Conservation (phyloP, 2,113 vertebrate genomes). For the Melanotaenia duboulayi region DNA sequence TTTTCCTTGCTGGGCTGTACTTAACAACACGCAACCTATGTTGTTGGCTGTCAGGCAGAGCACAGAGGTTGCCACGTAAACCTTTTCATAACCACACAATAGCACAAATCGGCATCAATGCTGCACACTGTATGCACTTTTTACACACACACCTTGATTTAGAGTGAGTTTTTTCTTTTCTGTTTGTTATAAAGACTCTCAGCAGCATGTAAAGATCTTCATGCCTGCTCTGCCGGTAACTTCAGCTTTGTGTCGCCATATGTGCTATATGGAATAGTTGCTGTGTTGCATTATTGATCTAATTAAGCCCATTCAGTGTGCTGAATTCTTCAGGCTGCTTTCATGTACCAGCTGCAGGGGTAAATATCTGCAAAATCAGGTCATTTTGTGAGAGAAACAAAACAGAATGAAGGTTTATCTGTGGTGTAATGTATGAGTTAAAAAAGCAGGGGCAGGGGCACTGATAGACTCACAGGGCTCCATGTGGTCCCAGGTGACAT, state of each 20-base stretch:
- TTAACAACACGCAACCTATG: conserved; percentile 89
- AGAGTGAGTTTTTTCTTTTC: conserved; percentile 13
- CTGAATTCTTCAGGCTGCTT: conserved; percentile 83
- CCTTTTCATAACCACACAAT: conserved; percentile 8
- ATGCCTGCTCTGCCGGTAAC: conserved; percentile 94
- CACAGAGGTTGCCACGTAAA: conserved; percentile 86
- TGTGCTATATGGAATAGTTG: conserved; percentile 5
- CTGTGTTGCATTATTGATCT: conserved; percentile 44
- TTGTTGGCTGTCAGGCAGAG: conserved; percentile 86
- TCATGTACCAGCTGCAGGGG: conserved; percentile 90
- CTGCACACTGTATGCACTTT: background rate
- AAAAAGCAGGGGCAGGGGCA: conserved; percentile 21
- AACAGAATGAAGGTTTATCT: conserved; percentile 10
- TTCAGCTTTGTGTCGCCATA: conserved; percentile 43
- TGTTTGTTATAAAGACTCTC: conserved; percentile 83
- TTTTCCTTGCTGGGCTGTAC: conserved; percentile 93
- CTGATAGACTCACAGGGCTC: conserved; percentile 83
- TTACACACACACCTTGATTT: conserved; percentile 9
- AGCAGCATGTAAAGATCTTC: conserved; percentile 91
- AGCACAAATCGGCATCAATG: background rate
- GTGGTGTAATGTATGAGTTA: background rate
- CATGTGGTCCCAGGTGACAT: conserved; percentile 89
- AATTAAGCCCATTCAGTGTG: conserved; percentile 46
- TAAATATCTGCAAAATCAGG: conserved; percentile 92
- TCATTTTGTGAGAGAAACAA: conserved; percentile 55